Percentiles rank a stretch among this genome's conserved stretches.
These are phyloP conservation scores for Pardalotus punctatus DNA, from an alignment of 2,113 vertebrate species.

Conservation along the genomic window DNA sequence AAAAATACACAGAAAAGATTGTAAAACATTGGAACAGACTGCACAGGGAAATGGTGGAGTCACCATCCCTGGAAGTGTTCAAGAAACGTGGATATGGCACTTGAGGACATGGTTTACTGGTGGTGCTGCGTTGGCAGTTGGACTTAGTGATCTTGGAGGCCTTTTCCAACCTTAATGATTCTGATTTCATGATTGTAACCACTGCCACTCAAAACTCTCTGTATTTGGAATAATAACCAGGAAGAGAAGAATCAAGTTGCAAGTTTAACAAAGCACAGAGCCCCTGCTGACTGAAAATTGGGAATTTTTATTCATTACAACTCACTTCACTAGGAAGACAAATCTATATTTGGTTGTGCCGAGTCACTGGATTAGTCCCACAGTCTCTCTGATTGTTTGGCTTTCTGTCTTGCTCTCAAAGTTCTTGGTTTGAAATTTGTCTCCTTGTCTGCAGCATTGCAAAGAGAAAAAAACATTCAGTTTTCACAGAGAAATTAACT, in stretches of 20 bases:
- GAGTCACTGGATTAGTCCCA: neutral
- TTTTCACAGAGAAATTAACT: neutral
- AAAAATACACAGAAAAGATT: neutral
- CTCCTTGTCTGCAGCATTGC: neutral
- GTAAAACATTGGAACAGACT: neutral
- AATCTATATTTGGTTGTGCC: neutral
- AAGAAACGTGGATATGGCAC: neutral
- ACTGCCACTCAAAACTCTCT: neutral
- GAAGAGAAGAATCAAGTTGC: neutral
- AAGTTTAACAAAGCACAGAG: neutral
- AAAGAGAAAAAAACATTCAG: neutral
- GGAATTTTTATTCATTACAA: conserved; percentile 42
- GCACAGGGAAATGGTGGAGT: neutral
- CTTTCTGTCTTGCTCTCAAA: neutral
- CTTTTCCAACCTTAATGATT: neutral
- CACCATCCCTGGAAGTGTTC: neutral
- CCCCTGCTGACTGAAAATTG: neutral
- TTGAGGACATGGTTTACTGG: neutral
- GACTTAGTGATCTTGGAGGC: neutral
- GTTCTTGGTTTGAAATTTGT: neutral
- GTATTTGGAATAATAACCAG: neutral
- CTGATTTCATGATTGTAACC: neutral
- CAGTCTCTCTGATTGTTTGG: neutral
- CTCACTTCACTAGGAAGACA: conserved; percentile 4
- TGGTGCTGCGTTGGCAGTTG: neutral